Percentiles rank a stretch among this genome's conserved stretches.
Evolutionary conservation across 2,113 vertebrate genomes (phyloP).

Genomic region (Ptilorrhoa leucosticta): DNA sequence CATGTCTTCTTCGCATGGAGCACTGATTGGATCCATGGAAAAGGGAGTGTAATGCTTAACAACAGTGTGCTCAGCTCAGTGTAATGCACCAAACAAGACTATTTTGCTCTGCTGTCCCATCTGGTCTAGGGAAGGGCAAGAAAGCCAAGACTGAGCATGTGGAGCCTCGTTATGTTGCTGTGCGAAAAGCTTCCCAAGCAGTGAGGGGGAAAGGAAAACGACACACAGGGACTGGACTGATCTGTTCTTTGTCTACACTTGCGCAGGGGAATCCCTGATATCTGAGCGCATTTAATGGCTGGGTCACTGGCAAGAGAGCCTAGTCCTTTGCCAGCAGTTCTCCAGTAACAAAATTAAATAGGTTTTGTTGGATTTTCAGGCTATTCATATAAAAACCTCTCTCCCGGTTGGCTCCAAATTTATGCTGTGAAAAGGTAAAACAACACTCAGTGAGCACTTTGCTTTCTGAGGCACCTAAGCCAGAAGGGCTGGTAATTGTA

Average conservation of each 20-base stretch:
- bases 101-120: background rate
- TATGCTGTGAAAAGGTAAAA: background rate
- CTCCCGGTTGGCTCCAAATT: background rate
- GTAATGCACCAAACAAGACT: background rate
- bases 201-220: fast-evolving
- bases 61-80: background rate
- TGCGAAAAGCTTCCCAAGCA: background rate
- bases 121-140: background rate
- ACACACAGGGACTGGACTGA: background rate
- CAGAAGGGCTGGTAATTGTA: background rate
- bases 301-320: background rate
- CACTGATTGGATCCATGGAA: background rate
- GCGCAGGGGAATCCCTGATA: background rate
- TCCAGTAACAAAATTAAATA: background rate
- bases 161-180: background rate
- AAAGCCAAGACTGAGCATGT: background rate
- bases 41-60: fast-evolving
- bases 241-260: background rate
- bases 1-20: fast-evolving
- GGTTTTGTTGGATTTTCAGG: background rate
- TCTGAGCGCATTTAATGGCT: background rate
- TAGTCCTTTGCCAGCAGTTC: background rate
- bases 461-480: background rate
- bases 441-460: background rate
- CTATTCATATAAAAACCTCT: background rate